Base-by-base conservation (phyloP, 2,113 vertebrate genomes). In the Tichodroma muraria region DNA sequence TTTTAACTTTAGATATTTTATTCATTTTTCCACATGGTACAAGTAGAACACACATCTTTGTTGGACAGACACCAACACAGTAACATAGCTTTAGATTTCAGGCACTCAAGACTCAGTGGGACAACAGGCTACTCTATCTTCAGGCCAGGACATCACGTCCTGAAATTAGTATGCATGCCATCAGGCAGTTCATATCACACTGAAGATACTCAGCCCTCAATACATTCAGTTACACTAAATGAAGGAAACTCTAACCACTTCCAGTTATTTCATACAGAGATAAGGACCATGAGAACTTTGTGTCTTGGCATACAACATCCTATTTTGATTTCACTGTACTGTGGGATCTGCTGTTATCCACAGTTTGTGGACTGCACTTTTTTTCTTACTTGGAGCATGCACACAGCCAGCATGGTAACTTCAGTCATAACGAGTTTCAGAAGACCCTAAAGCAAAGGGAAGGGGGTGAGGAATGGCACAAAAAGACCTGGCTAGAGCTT, bases 1-100 rank as follows among this genome's bases (percentile, higher is more conserved):
- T 97, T 96, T 97, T 97, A 96, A 97, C 95, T 97, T 97, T 93
- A 96, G 96, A 97, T 97, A 97, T 97, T 97, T 97, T 97, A 97
- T 97, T 97, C 96, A 97, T 97, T 97, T 97, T 97, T 97, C 96
- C 97, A 97, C 97, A 97, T 97, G 97, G 94, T 97, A 96, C 95
- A 90, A 97, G 96, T 94, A 96, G 97, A 96, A 97, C 96, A 97
- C 96, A 97, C 95, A 96, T 97, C 95, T 96, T 94, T 95, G 91
- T 95, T 97, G 97, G 96, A 97, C 61, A 97, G 94, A 80, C 94
- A 97, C 96, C 97, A 97, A 95, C 68, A 88, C 93, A 96, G 85
- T 96, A 96, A 94, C 90, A 94, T 90, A 96, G 93, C 95, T 95
- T 92, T 95, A 85, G 82, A 95, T 94, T 95, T 95, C 93, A 97